Conservation (phyloP, 2,113 vertebrate species). For the Nyctereutes procyonoides region DNA sequence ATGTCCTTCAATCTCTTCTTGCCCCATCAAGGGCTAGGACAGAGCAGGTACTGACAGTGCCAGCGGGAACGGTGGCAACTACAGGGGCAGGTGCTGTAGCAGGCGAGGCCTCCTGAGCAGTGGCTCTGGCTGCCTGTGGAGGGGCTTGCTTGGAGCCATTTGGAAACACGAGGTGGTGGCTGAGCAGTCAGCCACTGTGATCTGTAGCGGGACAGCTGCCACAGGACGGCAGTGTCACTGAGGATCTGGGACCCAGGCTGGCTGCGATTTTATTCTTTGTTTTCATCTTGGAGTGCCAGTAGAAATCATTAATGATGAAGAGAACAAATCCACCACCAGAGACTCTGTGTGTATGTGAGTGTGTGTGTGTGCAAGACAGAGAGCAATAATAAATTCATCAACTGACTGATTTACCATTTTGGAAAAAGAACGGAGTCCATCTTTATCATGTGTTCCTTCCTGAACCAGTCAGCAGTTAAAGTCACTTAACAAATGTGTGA, state of each 20-base stretch:
- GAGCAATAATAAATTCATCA: neutral
- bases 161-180: neutral
- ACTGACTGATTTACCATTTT: neutral
- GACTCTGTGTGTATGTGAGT: neutral
- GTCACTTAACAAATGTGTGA: neutral
- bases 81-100: neutral
- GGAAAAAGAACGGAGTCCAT: neutral
- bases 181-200: neutral
- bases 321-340: neutral
- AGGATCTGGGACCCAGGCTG: neutral
- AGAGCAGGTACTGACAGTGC: neutral
- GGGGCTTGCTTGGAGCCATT: neutral
- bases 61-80: neutral
- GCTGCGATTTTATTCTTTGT: constrained; percentile 27
- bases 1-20: neutral
- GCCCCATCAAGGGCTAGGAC: neutral
- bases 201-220: neutral
- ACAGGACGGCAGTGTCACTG: neutral
- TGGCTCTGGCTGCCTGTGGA: neutral
- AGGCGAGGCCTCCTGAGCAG: neutral
- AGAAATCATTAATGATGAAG: neutral
- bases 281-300: neutral
- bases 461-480: constrained; percentile 12
- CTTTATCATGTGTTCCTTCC: constrained; percentile 42
- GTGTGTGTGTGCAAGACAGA: neutral